Percentiles rank a stretch among this genome's conserved stretches.
These are phyloP conservation scores for Nematostella vectensis DNA, from an alignment of 92 coral and sea anemone genomes.

Conservation along the genomic window DNA sequence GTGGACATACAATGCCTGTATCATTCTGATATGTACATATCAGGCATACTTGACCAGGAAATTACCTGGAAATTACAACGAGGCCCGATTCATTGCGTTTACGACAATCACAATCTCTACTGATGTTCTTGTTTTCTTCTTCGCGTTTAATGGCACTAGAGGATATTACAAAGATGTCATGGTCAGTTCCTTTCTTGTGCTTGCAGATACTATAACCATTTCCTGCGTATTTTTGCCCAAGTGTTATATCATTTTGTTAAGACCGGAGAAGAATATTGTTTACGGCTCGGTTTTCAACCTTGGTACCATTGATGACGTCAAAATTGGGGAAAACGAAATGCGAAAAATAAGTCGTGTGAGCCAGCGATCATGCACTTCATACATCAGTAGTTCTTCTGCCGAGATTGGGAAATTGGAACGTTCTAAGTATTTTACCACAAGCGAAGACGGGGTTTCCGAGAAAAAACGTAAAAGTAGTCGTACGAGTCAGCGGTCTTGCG, in stretches of 20 bases:
- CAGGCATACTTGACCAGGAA: slow-evolving; percentile 74
- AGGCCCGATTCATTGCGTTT: slow-evolving; percentile 88
- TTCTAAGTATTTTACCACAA: neutral
- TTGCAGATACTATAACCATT: slow-evolving; percentile 64
- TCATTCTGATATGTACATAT: slow-evolving; percentile 71
- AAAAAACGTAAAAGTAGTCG: neutral
- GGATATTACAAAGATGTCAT: slow-evolving; percentile 62
- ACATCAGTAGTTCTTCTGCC: slow-evolving; percentile 31
- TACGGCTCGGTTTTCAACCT: slow-evolving; percentile 35
- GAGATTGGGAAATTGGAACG: too few relatives aligned
- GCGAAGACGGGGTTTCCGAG: neutral
- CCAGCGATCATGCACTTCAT: slow-evolving; percentile 48
- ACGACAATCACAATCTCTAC: slow-evolving; percentile 85
- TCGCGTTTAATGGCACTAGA: slow-evolving; percentile 58
- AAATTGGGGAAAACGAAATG: slow-evolving; percentile 15
- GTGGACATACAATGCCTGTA: slow-evolving; percentile 79
- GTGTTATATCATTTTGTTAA: slow-evolving; percentile 66
- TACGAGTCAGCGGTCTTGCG: slow-evolving; percentile 30
- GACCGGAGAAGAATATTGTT: slow-evolving; percentile 74
- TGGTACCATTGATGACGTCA: slow-evolving; percentile 35
- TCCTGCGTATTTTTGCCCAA: slow-evolving; percentile 81
- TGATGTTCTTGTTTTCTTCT: slow-evolving; percentile 63
- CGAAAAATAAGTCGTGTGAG: slow-evolving; percentile 36
- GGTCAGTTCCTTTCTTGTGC: slow-evolving; percentile 58
- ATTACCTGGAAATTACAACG: slow-evolving; percentile 88